These are phyloP conservation scores for Volucella zonaria DNA, from an alignment of 2,888 invertebrate species.

Conservation along the genomic window DNA sequence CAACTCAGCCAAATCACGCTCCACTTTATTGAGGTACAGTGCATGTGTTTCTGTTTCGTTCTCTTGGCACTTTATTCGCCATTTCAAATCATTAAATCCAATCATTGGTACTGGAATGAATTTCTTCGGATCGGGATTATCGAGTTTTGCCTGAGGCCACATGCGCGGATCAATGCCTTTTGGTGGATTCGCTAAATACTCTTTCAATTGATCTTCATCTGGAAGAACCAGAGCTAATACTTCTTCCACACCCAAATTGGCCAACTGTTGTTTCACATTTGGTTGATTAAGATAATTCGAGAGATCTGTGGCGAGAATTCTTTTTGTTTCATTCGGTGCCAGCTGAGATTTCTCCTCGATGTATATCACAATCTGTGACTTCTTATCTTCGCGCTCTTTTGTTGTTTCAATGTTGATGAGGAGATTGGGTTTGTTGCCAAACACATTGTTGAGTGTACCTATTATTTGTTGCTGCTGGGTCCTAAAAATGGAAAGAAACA, in stretches of 20 bases:
- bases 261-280: constrained; percentile 88
- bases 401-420: constrained; percentile 90
- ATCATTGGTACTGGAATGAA: constrained; percentile 97
- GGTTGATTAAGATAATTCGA: constrained; percentile 88
- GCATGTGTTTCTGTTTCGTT: constrained; percentile 92
- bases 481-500: constrained; percentile 79
- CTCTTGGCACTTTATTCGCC: constrained; percentile 92
- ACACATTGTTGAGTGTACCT: constrained; percentile 86
- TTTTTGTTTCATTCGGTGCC: constrained; percentile 86
- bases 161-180: constrained; percentile 94
- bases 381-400: constrained; percentile 90
- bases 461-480: constrained; percentile 88
- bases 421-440: constrained; percentile 94
- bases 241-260: constrained; percentile 88
- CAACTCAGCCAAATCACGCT: constrained; percentile 89
- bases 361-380: constrained; percentile 89
- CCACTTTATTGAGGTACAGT: constrained; percentile 90
- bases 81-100: constrained; percentile 92
- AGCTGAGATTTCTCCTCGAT: constrained; percentile 88
- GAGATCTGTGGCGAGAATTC: constrained; percentile 89
- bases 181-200: constrained; percentile 95
- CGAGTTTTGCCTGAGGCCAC: constrained; percentile 97
- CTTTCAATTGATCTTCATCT: constrained; percentile 90
- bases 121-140: constrained; percentile 95
- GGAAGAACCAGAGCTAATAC: constrained; percentile 90